Percentiles rank a stretch among this genome's conserved stretches.
Evolutionary conservation across 2,113 vertebrate genomes (phyloP).

Genomic region (Dasyprocta punctata): DNA sequence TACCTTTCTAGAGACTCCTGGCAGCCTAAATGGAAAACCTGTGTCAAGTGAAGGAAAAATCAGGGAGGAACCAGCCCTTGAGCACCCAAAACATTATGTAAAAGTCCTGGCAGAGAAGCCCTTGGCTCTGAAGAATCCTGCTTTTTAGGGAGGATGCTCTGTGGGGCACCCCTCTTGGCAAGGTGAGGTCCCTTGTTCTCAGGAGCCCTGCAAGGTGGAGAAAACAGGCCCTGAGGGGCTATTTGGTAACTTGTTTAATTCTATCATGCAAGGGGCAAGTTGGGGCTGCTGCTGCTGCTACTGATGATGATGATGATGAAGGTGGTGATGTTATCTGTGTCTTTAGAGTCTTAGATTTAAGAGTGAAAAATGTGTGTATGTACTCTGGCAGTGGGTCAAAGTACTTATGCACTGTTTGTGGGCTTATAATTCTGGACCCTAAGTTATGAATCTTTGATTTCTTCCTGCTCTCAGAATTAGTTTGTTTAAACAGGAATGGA

Average conservation of each 20-base stretch:
- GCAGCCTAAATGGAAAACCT: conserved; percentile 66
- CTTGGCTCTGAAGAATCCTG: accelerated
- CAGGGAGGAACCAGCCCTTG: background rate
- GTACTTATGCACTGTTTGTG: background rate
- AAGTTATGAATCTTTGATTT: background rate
- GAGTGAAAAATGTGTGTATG: background rate
- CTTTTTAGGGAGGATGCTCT: accelerated
- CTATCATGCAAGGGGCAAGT: background rate
- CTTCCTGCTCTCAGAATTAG: background rate
- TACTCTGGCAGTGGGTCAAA: background rate
- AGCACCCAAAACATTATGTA: background rate
- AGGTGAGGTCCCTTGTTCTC: background rate
- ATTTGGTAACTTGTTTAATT: background rate
- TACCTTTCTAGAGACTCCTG: conserved; percentile 61
- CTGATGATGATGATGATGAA: background rate
- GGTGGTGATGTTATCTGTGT: background rate
- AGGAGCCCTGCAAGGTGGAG: background rate
- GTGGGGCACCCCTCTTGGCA: accelerated
- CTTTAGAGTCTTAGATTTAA: background rate
- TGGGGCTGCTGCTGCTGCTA: too few species aligned
- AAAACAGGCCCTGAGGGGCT: background rate
- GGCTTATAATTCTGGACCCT: background rate
- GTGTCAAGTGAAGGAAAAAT: conserved; percentile 28
- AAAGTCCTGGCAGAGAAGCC: background rate
- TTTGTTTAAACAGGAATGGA: background rate